Conservation (phyloP, 2,888 invertebrate species). For the Pollenia angustigena region DNA sequence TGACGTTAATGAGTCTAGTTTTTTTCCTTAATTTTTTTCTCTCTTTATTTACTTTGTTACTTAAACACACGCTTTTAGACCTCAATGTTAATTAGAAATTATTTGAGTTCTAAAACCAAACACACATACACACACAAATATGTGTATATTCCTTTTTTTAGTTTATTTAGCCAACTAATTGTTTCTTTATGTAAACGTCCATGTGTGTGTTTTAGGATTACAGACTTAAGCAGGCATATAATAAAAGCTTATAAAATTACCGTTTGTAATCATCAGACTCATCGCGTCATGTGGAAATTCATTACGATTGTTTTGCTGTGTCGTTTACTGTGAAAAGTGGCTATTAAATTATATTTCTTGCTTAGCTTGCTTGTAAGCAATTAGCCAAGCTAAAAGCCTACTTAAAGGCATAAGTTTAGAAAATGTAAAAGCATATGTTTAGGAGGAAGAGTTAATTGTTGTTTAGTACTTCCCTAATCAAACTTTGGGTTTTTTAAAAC, state of each 20-base stretch:
- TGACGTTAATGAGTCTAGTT: constrained; percentile 65
- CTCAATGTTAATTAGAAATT: constrained; percentile 63
- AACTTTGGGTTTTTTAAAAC: too few species aligned
- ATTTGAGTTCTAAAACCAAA: constrained; percentile 38
- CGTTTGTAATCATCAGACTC: constrained; percentile 55
- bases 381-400: too few species aligned
- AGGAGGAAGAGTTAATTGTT: too few species aligned
- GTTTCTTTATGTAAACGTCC: constrained; percentile 33
- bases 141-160: neutral
- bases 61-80: constrained; percentile 45
- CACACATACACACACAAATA: neutral
- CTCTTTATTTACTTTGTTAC: constrained; percentile 14
- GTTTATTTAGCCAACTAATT: constrained; percentile 23
- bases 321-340: constrained; percentile 17
- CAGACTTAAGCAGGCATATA: constrained; percentile 25
- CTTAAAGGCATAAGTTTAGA: too few species aligned
- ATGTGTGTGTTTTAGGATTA: constrained; percentile 20
- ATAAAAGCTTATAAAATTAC: constrained; percentile 59
- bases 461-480: too few species aligned
- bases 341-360: neutral
- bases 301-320: constrained; percentile 3
- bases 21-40: constrained; percentile 6
- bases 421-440: too few species aligned
- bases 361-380: neutral
- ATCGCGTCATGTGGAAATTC: neutral